phyloP scores from a whole-genome alignment of 2,888 invertebrate genomes.

The Neuroscelio doddi region DNA sequence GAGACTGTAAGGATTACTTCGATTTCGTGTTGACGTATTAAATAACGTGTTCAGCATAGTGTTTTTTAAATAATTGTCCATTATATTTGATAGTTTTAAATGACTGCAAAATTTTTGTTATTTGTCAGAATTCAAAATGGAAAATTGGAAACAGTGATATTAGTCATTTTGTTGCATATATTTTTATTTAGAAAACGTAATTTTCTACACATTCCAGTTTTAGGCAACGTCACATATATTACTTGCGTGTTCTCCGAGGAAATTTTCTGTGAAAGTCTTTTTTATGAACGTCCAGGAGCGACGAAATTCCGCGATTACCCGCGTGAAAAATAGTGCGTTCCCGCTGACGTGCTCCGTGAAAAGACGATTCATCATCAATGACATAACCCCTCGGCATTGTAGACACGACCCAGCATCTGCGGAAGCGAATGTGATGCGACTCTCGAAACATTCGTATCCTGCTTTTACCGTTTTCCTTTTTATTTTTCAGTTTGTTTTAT shows the following conservation, averaged over 20 bases:
- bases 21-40: not conserved
- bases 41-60: too few species aligned
- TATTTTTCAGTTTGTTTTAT: conserved; percentile 31
- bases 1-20: conserved; percentile 28
- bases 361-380: conserved; percentile 57
- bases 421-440: conserved; percentile 20
- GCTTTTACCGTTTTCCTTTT: conserved; percentile 22
- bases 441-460: conserved; percentile 22
- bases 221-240: not conserved
- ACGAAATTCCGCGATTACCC: conserved; percentile 44
- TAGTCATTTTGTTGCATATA: too few species aligned
- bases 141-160: too few species aligned
- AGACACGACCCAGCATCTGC: conserved; percentile 29
- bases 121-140: too few species aligned
- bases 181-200: too few species aligned
- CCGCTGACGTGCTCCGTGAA: conserved; percentile 36
- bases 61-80: too few species aligned
- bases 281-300: conserved; percentile 10
- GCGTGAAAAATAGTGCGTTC: conserved; percentile 53
- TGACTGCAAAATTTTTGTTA: too few species aligned
- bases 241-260: not conserved
- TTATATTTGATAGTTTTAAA: too few species aligned
- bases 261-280: conserved; percentile 5
- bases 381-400: conserved; percentile 40
- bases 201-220: not conserved